Conservation (phyloP, 2,113 vertebrate species). For the Prolemur simus region DNA sequence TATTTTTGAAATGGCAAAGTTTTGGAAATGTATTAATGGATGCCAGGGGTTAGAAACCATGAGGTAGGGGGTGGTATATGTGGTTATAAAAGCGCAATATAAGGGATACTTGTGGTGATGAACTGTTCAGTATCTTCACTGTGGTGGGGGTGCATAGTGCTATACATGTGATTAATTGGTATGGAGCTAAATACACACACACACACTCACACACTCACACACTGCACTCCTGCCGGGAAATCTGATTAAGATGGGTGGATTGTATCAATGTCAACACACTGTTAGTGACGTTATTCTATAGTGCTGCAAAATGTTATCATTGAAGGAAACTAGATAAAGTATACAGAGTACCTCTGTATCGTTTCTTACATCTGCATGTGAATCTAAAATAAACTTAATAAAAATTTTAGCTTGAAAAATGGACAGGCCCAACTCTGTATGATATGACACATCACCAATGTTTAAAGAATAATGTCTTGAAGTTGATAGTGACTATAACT, state of each 20-base stretch:
- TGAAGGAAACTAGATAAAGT: background rate
- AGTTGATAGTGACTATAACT: background rate
- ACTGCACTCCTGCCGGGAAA: background rate
- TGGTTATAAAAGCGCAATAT: background rate
- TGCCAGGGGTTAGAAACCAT: background rate
- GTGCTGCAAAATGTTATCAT: background rate
- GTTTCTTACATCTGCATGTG: background rate
- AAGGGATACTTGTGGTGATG: background rate
- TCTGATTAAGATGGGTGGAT: background rate
- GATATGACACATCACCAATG: background rate
- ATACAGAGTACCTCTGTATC: background rate
- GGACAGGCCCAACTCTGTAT: background rate
- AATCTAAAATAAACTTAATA: background rate
- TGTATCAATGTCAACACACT: background rate
- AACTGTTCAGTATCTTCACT: background rate
- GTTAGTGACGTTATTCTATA: background rate
- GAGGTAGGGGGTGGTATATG: too few relatives aligned
- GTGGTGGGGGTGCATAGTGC: background rate
- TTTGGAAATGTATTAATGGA: background rate
- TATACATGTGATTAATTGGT: background rate
- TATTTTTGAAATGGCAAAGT: background rate
- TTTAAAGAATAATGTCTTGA: background rate
- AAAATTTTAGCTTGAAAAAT: background rate
- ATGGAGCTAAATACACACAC: background rate
- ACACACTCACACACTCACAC: background rate